Base-by-base conservation (phyloP, 2,888 invertebrate genomes). In the Napeogenes sylphis region DNA sequence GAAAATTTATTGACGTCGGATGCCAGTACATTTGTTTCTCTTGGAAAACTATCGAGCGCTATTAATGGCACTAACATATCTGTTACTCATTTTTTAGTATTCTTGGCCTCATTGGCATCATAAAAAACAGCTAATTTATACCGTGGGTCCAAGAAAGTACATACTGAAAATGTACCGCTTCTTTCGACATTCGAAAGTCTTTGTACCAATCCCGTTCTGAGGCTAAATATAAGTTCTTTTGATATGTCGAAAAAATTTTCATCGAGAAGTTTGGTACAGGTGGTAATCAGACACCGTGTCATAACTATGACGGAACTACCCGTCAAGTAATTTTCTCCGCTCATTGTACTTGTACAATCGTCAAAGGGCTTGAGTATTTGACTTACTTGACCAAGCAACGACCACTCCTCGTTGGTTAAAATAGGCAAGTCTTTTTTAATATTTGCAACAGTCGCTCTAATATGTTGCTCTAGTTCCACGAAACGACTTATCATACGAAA, bases 281-380 rank as follows among this genome's bases (percentile, higher is more conserved):
- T 58, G 62, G 61, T 64, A 61, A 58, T 70, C 4, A 75, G 67
- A 35, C 71, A 73, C 3, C 70, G 53, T 4, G 70, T 69, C 63
- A 74, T 68, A 0, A 70, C 64, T 21, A 73, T 74, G 0, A 74
- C 66, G 5, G 65, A 70, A 35, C 73, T 70, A 1, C 61, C 70
- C 2, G 71, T 71, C 33, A 73, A 47, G 62, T 72, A 72, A 46
- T 71, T 71, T 69, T 76, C 68, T 0, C 68, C 59, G 65, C 72
- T 72, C 67, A 71, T 67, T 5, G 69, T 45, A 8, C n/a, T 35
- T 0, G 70, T 72, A 0, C 63, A 59, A 32, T 75, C 71, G 14
- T 77, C 71, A 42, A 74, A 75, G 5, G 74, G 74, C 46, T 70
- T 65, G 58, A 77, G 65, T 45, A 71, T 59, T 65, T 61, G 64